Percentiles rank a stretch among this genome's conserved stretches.
phyloP scores from a whole-genome alignment of 2,888 invertebrate genomes.

The Cordilura impudica region DNA sequence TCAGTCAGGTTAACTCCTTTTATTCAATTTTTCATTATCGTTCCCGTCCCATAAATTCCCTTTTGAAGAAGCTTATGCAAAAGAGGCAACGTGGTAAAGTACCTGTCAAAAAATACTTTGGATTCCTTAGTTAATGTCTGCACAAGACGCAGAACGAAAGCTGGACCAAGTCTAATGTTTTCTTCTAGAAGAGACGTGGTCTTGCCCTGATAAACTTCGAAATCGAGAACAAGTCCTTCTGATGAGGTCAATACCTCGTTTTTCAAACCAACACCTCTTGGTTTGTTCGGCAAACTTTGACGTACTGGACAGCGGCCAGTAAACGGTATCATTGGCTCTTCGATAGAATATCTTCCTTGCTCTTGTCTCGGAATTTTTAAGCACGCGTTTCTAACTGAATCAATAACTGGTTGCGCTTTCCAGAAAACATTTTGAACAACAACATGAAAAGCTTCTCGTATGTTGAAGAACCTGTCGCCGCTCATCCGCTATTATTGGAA shows the following conservation, averaged over 20 bases:
- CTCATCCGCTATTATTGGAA: constrained; percentile 37
- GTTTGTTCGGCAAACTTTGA: no score
- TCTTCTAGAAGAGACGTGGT: constrained; percentile 31
- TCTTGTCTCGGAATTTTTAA: constrained; percentile 31
- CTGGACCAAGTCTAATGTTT: constrained; percentile 37
- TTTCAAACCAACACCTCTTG: constrained; percentile 44
- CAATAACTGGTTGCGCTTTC: constrained; percentile 29
- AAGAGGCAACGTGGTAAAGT: constrained; percentile 38
- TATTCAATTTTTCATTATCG: constrained; percentile 40
- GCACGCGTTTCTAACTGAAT: constrained; percentile 37
- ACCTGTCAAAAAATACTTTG: constrained; percentile 37
- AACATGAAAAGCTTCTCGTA: constrained; percentile 22
- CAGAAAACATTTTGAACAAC: constrained; percentile 34
- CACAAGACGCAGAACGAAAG: constrained; percentile 29
- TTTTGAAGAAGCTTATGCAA: constrained; percentile 34
- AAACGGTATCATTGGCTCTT: constrained; percentile 44
- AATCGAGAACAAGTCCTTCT: constrained; percentile 40
- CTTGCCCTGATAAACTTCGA: constrained; percentile 38
- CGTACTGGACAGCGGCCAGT: constrained; percentile 25
- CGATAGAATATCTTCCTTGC: constrained; percentile 27
- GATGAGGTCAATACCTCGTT: constrained; percentile 38
- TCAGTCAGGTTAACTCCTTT: constrained; percentile 38
- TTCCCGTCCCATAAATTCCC: constrained; percentile 32
- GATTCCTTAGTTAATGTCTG: constrained; percentile 26
- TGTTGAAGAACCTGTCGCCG: constrained; percentile 28